These are phyloP conservation scores for Trachythela sp. DNA, from an alignment of 64 coral and sea anemone species.

Conservation along the genomic window DNA sequence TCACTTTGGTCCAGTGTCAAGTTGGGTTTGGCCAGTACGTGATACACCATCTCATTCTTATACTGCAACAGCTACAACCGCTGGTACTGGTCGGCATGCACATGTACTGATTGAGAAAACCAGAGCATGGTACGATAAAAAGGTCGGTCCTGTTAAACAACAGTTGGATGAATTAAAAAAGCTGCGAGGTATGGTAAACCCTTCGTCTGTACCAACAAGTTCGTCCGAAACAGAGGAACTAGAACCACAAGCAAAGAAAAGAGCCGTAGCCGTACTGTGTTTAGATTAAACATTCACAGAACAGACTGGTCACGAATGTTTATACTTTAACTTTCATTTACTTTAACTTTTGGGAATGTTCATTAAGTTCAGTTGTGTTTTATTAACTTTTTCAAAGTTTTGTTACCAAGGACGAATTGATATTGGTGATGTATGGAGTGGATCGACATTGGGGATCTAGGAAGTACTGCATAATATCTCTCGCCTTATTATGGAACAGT, in stretches of 20 bases:
- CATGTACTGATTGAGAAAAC: background rate
- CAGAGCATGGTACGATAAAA: background rate
- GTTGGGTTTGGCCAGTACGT: background rate
- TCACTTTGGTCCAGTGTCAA: background rate
- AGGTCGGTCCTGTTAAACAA: background rate
- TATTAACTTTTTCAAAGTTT: too few relatives aligned
- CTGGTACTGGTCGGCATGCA: background rate
- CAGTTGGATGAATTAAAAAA: slow-evolving; percentile 8
- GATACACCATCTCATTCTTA: background rate
- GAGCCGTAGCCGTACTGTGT: background rate
- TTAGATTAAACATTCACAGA: too few relatives aligned
- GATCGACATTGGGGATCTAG: too few relatives aligned
- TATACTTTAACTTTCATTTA: too few relatives aligned
- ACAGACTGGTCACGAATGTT: too few relatives aligned
- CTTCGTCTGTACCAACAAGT: background rate
- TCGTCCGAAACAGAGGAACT: background rate
- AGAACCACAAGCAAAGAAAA: background rate
- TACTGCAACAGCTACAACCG: background rate
- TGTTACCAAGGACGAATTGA: too few relatives aligned
- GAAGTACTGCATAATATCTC: too few relatives aligned
- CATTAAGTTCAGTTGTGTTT: too few relatives aligned
- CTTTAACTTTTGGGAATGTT: too few relatives aligned
- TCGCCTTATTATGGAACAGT: too few relatives aligned
- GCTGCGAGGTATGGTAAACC: background rate
- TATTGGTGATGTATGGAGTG: too few relatives aligned